These are phyloP conservation scores for Bombyx huttoni DNA, from an alignment of 2,888 invertebrate species.

Conservation along the genomic window DNA sequence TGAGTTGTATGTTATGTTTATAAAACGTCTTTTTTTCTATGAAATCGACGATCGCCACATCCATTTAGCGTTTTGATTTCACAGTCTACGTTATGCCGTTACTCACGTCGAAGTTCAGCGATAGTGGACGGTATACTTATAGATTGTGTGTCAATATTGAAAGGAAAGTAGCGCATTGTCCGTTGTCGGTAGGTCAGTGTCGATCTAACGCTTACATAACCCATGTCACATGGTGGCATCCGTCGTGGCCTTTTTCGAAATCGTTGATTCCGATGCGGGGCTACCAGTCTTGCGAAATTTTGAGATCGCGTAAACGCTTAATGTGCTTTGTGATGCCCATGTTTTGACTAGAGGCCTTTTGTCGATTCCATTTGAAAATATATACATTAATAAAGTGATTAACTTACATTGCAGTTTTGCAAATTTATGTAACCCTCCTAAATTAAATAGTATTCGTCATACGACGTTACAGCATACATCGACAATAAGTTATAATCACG, in stretches of 20 bases:
- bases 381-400: no score
- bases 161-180: constrained; percentile 63
- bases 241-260: constrained; percentile 46
- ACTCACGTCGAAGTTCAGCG: constrained; percentile 32
- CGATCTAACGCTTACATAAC: constrained; percentile 56
- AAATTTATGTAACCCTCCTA: no score
- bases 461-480: no score
- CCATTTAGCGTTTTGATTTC: constrained; percentile 9
- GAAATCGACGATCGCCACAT: constrained; percentile 5
- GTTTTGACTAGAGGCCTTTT: not conserved
- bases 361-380: no score
- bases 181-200: constrained; percentile 63
- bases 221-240: constrained; percentile 44
- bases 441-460: no score
- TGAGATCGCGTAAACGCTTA: not conserved
- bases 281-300: constrained; percentile 1
- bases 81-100: constrained; percentile 17
- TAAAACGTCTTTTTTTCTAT: not conserved
- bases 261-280: constrained; percentile 11
- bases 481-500: no score
- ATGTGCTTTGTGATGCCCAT: not conserved
- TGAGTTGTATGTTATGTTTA: no score
- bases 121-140: constrained; percentile 41
- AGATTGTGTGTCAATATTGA: constrained; percentile 68
- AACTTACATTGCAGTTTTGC: no score